A percentile compares a stretch with the other conserved stretches of the same genome.
phyloP scores from a whole-genome alignment of 2,888 invertebrate species.

The Drepanosiphum platanoidis region DNA sequence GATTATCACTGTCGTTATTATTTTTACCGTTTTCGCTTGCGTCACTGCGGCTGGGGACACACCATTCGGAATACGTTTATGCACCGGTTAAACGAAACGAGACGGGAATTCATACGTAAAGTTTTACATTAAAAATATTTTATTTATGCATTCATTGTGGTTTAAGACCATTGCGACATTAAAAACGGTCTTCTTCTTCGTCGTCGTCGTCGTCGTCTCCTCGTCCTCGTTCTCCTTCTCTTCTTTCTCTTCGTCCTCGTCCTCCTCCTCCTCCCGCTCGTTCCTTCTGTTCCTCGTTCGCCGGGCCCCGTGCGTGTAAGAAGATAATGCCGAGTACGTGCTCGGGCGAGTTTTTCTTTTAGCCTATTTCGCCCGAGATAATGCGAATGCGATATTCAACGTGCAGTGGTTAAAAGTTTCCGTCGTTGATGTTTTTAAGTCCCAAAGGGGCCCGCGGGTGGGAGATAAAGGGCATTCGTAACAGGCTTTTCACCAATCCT shows the following conservation, averaged over 20 bases:
- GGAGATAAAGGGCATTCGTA: conserved; percentile 15
- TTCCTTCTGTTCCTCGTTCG: background rate
- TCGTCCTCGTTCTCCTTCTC: background rate
- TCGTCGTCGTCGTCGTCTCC: too few species aligned
- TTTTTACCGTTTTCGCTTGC: background rate
- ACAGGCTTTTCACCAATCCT: conserved; percentile 21
- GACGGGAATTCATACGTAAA: background rate
- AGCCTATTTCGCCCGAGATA: conserved; percentile 38
- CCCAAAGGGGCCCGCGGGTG: background rate
- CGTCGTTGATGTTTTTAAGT: conserved; percentile 51
- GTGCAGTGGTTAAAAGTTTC: conserved; percentile 50
- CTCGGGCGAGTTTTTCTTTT: conserved; percentile 49
- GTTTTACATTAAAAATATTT: conserved; percentile 42
- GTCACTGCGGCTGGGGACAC: background rate
- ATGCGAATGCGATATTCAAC: conserved; percentile 51
- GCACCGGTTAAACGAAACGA: background rate
- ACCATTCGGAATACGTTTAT: background rate
- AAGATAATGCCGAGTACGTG: conserved; percentile 55
- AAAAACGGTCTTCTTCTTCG: background rate
- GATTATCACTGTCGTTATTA: background rate
- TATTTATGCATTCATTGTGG: conserved; percentile 40
- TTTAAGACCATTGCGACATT: conserved; percentile 53
- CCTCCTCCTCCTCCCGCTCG: background rate
- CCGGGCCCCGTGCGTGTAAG: background rate
- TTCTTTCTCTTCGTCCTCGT: background rate